These are phyloP conservation scores for Trematocara marginatum DNA, from an alignment of 2,113 vertebrate genomes.

Conservation along the genomic window DNA sequence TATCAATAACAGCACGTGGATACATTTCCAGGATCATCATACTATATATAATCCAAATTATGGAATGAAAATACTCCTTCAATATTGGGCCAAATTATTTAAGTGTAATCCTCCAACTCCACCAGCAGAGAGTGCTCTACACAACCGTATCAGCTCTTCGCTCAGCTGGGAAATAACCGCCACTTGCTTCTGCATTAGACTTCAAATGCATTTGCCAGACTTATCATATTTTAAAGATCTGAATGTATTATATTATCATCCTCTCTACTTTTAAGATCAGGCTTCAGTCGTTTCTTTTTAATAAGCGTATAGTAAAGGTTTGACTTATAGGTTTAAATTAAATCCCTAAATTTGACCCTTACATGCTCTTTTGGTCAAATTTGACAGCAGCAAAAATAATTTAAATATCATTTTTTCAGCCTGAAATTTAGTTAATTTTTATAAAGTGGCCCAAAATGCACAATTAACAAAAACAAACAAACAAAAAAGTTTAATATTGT, in stretches of 20 bases:
- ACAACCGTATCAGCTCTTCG: neutral
- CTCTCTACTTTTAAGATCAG: neutral
- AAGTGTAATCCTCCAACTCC: neutral
- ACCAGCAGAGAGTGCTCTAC: neutral
- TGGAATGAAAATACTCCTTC: accelerated
- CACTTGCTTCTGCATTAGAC: accelerated
- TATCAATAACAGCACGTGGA: neutral
- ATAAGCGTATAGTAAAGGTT: neutral
- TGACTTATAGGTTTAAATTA: neutral
- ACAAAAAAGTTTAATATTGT: neutral
- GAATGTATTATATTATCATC: neutral
- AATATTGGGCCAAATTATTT: neutral
- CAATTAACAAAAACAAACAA: neutral
- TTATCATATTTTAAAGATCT: neutral
- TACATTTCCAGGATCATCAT: neutral
- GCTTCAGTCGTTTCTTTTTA: neutral
- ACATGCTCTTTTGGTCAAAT: neutral
- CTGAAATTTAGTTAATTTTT: accelerated
- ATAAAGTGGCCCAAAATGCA: accelerated
- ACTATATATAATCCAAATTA: accelerated
- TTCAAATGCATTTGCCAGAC: accelerated
- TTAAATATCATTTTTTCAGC: neutral
- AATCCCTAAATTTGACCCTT: neutral
- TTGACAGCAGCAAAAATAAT: neutral
- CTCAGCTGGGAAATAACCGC: neutral